Base-by-base conservation (phyloP, 2,888 invertebrate genomes). In the Villa cingulata region DNA sequence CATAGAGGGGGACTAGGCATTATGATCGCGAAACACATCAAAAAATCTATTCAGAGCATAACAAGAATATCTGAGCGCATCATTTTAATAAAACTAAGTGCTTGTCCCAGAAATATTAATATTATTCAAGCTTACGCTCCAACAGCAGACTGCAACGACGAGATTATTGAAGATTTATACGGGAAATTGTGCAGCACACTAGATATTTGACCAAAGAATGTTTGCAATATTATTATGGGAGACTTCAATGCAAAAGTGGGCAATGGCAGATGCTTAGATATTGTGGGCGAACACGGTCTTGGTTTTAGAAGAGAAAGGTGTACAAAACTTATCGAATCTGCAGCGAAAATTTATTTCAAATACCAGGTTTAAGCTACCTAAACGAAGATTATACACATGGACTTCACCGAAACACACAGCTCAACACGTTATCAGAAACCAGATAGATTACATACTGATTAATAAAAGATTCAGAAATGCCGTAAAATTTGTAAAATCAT, bases 121-220 rank as follows among this genome's bases (percentile, higher is more conserved):
- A 40, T 41, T 1, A 46, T 41, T 41, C 46, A 37, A 37, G 37
- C 37, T 17, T 37, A 41, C 37, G 37, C 41, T 16, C 46, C 42
- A 37, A 46, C 37, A n/a, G 5, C 19, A 19, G 37, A 39, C 2
- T 34, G 40, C n/a, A 37, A 29, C 7, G n/a, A 45, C 1, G 18
- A 16, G 12, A 20, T 7, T 15, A 10, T 40, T 10, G n/a, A 15
- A 2, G 38, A 39, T 14, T 38, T 38, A 5, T 38, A 38, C 17
- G 15, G 2, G n/a, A n/a, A n/a, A n/a, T n/a, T n/a, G n/a, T n/a
- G n/a, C n/a, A n/a, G n/a, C n/a, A n/a, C n/a, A n/a, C n/a, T n/a
- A n/a, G n/a, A n/a, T n/a, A n/a, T n/a, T n/a, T n/a, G n/a, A n/a
- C n/a, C n/a, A 12, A 29, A 12, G 10, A 10, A 29, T 10, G 29